Base-by-base conservation (phyloP, 2,113 vertebrate genomes). In the Semnornis frantzii region DNA sequence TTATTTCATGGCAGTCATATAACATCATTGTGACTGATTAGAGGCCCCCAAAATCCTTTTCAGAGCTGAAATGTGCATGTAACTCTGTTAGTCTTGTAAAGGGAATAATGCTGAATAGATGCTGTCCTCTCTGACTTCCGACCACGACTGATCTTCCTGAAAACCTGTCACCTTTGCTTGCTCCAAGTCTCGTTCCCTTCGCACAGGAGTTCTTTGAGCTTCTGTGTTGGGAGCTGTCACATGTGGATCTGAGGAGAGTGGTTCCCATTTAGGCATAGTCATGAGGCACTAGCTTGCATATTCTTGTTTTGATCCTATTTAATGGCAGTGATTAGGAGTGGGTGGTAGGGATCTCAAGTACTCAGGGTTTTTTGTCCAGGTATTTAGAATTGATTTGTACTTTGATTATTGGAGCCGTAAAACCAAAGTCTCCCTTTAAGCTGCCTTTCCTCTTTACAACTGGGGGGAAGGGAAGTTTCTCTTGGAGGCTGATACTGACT, bases 401-500 rank as follows among this genome's bases (percentile, higher is more conserved):
- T 94, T 90, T 17, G 58, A 9, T 89, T 93, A 52, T 52, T 63
- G 85, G 92, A 39, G 37, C 37, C 10, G 58, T 9, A 58, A n/a
- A 69, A 54, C 54, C 37, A n/a, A 28, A 60, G 64, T 69, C 46
- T 83, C n/a, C 23, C 77, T 78, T 73, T 66, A 84, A 64, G 44
- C 70, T 73, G 76, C 59, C 31, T 58, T 34, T 48, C 25, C 58
- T 74, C 88, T 82, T 93, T 28, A 37, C 37, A 3, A 3, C 80
- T 55, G 82, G 27, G 31, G 33, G 39, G 58, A 80, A 73, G 70
- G 58, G 84, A 93, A 79, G 42, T 66, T 75, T 74, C 92, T 54
- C 66, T 85, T 85, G 78, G 57, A 55, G 50, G 64, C 55, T 92
- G 86, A 8, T 89, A 79, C 88, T 87, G 79, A 82, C 87, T 88